Conservation (phyloP, 1,140 invertebrate species). For the Manduca sexta region DNA sequence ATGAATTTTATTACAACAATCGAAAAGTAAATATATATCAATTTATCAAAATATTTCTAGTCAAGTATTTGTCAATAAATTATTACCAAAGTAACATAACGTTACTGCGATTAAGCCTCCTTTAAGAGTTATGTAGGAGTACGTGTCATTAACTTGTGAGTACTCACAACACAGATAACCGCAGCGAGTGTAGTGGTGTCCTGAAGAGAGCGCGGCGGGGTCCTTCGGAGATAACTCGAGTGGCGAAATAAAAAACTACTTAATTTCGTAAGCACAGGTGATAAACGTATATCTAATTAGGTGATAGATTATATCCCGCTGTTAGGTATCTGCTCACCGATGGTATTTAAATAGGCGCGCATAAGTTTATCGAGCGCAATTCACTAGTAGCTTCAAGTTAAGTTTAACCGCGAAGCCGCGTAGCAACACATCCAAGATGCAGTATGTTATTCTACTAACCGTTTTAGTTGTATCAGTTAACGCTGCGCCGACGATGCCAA, state of each 20-base stretch:
- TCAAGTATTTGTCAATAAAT: too few relatives aligned
- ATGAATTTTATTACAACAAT: too few relatives aligned
- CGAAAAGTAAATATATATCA: too few relatives aligned
- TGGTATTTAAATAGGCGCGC: conserved; percentile 20
- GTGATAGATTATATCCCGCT: conserved; percentile 38
- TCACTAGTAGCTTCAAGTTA: neutral
- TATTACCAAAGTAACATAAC: too few relatives aligned
- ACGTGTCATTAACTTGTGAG: conserved; percentile 1
- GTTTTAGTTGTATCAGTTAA: neutral
- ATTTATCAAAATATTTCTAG: too few relatives aligned
- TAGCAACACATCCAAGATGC: too few relatives aligned
- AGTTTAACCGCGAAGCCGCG: too few relatives aligned
- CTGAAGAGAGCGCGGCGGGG: conserved; percentile 24
- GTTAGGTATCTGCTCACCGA: conserved; percentile 9
- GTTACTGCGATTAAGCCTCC: too few relatives aligned
- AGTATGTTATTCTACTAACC: too few relatives aligned
- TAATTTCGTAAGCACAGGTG: conserved; percentile 30
- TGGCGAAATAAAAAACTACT: conserved; percentile 30
- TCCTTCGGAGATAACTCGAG: conserved; percentile 27
- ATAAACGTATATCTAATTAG: conserved; percentile 50
- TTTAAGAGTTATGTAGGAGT: too few relatives aligned
- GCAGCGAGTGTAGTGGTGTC: conserved; percentile 5
- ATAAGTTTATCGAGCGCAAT: conserved; percentile 7
- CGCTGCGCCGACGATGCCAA: neutral
- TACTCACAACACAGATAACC: neutral